Evolutionary conservation across 2,797 vertebrate genomes (phyloP).

Genomic region (Erethizon dorsatum): DNA sequence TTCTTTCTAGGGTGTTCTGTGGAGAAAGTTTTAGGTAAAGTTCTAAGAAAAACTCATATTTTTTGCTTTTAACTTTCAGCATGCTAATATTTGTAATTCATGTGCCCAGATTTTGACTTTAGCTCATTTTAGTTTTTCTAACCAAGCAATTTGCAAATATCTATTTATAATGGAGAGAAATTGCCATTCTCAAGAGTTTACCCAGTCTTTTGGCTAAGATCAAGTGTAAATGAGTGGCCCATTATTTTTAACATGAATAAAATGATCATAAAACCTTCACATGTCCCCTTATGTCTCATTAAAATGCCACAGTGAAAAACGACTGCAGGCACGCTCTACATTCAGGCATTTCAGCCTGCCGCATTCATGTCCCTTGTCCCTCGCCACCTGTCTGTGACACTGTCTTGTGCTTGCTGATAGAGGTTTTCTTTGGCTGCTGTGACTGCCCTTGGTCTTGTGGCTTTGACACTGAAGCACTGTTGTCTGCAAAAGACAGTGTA

Average conservation of each 20-base stretch:
- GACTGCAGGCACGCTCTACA: constrained; percentile 46
- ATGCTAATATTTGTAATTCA: not conserved
- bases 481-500: constrained; percentile 87
- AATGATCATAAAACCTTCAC: constrained; percentile 78
- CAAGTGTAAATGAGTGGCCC: constrained; percentile 69
- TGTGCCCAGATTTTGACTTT: not conserved
- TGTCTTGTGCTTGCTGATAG: constrained; percentile 76
- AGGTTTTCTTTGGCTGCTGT: constrained; percentile 66
- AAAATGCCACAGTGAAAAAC: constrained; percentile 77
- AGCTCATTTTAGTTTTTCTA: constrained; percentile 53
- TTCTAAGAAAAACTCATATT: not conserved
- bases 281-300: constrained; percentile 73
- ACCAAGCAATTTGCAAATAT: constrained; percentile 24
- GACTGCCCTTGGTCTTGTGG: constrained; percentile 87
- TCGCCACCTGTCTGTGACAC: constrained; percentile 85
- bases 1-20: not conserved
- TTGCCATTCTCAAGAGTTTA: constrained; percentile 28
- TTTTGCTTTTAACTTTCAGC: constrained; percentile 14
- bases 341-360: constrained; percentile 56
- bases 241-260: constrained; percentile 82
- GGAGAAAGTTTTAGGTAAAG: not conserved
- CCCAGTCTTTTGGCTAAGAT: not conserved
- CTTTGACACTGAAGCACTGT: constrained; percentile 89
- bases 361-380: constrained; percentile 69
- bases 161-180: constrained; percentile 14